Base-by-base conservation (phyloP, 1,140 invertebrate species). In the Drosophila littoralis region DNA sequence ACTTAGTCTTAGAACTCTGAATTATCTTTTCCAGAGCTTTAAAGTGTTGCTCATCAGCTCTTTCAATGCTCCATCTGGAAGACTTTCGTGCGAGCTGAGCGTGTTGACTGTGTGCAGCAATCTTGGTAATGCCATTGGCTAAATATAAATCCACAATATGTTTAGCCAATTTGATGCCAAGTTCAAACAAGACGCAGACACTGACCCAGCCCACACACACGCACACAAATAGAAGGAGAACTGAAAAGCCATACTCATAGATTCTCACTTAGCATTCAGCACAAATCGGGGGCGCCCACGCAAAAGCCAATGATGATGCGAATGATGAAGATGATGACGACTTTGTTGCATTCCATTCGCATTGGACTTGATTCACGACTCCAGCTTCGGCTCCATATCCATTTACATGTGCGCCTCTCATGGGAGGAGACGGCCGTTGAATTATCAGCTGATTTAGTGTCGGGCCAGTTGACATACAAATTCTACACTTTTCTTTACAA, bases 401-500 rank as follows among this genome's bases (percentile, higher is more conserved):
- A 17, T 52, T 40, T 69, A 7, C 10, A 12, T 7, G 43, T 40
- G 46, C 22, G 35, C 35, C 17, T 22, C 22, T 22, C 22, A 22
- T 22, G 1, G 22, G 22, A 0, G 22, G 22, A 3, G 22, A 3
- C 22, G 22, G 22, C 22, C 15, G 36, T 22, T 38, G 71, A 79
- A 89, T 83, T 89, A 83, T 88, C 83, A 86, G 79, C 79, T 88
- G 79, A 86, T 82, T 88, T 88, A 88, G 79, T 88, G 82, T 65
- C 63, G 84, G 79, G 79, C 83, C 84, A 88, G 69, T 89, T 83
- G 80, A 64, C 79, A 83, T 69, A 79, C 77, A 79, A 77, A 88
- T 83, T 88, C 83, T 77, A 88, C 66, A 83, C 77, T 88, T 83
- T 86, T 83, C 83, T 88, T 89, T 88, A 86, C 79, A 88, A 88